Percentiles rank a stretch among this genome's conserved stretches.
phyloP scores from a whole-genome alignment of 2,113 vertebrate genomes.

The Argyrosomus japonicus region DNA sequence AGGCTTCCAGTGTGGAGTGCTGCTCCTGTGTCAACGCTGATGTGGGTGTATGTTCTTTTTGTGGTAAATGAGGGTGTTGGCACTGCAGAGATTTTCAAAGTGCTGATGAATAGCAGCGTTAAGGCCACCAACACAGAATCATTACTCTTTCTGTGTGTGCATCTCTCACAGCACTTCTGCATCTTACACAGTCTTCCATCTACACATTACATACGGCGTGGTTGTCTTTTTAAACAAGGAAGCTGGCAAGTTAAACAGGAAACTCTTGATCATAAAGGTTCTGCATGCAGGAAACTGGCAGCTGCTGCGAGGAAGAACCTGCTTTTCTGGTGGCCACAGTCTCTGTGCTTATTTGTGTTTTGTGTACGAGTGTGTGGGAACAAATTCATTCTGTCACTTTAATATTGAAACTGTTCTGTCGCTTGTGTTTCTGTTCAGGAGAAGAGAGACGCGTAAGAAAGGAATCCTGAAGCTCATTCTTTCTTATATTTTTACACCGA shows the following conservation, averaged over 20 bases:
- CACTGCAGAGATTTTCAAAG: conserved; percentile 23
- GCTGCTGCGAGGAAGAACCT: conserved; percentile 44
- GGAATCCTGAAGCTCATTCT: not conserved
- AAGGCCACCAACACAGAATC: not conserved
- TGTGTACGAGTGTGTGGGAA: not conserved
- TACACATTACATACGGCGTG: not conserved
- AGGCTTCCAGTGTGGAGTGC: not conserved
- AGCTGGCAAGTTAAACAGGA: conserved; percentile 63
- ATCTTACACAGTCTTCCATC: not conserved
- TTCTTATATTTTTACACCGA: not conserved
- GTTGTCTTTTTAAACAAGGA: conserved; percentile 43
- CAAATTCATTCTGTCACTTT: not conserved
- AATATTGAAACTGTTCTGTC: not conserved
- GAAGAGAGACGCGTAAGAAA: not conserved
- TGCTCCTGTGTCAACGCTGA: conserved; percentile 1
- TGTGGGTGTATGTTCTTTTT: conserved; percentile 24
- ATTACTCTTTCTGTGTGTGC: conserved; percentile 15
- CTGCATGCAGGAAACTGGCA: conserved; percentile 38
- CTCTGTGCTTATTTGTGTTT: not conserved
- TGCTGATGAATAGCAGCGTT: not conserved
- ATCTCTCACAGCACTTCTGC: not conserved
- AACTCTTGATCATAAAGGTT: conserved; percentile 45
- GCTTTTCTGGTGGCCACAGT: conserved; percentile 39
- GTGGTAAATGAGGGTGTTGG: conserved; percentile 27
- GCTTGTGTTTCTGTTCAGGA: not conserved